Base-by-base conservation (phyloP, 2,797 vertebrate genomes). In the Lepus townsendii region DNA sequence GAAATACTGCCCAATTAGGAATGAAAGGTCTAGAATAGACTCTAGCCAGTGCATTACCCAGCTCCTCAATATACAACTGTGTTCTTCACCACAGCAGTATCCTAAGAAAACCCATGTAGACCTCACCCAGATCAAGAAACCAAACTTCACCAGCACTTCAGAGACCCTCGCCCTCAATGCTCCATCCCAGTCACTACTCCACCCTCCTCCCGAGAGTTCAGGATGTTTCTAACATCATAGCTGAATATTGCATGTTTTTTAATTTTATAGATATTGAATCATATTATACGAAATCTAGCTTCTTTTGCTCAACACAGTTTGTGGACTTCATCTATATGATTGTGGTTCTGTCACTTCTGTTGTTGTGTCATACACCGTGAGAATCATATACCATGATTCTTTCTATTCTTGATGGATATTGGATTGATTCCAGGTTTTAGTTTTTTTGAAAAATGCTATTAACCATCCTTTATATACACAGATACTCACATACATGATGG, bases 381-480 rank as follows among this genome's bases (percentile, higher is more conserved):
- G 30, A 50, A 69, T 24, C 62, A 69, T 71, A 71, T 30, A 19
- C 11, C 42, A 68, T 42, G 60, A 91, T 78, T 20, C 72, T 52
- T 75, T 92, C 16, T 77, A 72, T 60, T 87, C 35, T 86, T 94
- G 35, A 78, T 73, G 7, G 71, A 75, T 32, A 63, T 32, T 60
- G 35, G 5, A 38, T 50, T 82, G 9, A 42, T 83, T 83, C 54
- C 69, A 30, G 26, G 54, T 68, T 90, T 92, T 38, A 85, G 32
- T 19, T 84, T 88, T 92, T 35, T 63, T 69, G 38, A 85, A 85
- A 94, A 62, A 85, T 71, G 14, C 65, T 52, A 88, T 27, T 75
- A 88, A 47, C 42, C 42, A 47, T 47, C 42, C 42, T 47, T 47
- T 47, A 47, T 47, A 47, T 75, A 75, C 12, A 50, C 7, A 75